Evolutionary conservation across 92 coral and sea anemone genomes (phyloP), one percentile per base, ranked within the genome.

Genomic region (Phenganax subtilis): DNA sequence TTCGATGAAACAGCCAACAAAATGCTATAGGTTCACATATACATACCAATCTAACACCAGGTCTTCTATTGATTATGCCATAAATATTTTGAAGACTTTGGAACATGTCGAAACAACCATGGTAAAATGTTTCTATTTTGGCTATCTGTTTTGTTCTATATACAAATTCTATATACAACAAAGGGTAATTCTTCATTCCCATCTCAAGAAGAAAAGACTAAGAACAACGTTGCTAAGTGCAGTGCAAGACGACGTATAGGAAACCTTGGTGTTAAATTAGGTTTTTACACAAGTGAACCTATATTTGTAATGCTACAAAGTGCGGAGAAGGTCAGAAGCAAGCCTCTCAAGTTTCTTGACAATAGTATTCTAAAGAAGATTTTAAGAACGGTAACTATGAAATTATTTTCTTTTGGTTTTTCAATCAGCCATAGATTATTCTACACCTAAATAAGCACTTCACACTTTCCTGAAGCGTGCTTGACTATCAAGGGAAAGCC

Each of bases 401-500:
- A 12, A 68, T 68, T 52, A 68, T 12, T 68, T 51, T 68, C 73
- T 37, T 68, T 12, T 66, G 72, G 29, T 68, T 68, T 68, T 17
- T 30, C 73, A 68, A 51, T 20, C 54, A 30, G 73, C 52, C 2
- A 67, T 67, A 0, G 2, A 37, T 30, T 68, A 68, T 68, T 68
- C 29, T 31, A 31, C 72, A 67, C 72, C 69, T 68, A 30, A 30
- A 68, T 66, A 9, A 14, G 73, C 11, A 30, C 15, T 68, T 68
- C 52, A 68, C 73, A 68, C 73, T 53, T 68, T 30, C n/a, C 16
- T 29, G 73, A 68, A 68, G 53, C 47, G 73, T 68, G 47, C 47
- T n/a, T 30, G 73, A 29, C 47, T 68, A 37, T 28, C 47, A 37
- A 37, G 37, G 55, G 73, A 68, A 10, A 37, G 47, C 73, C 73